Percentiles rank a stretch among this genome's conserved stretches.
Conservation (phyloP, 2,113 vertebrate genomes). For the Corvus cornix region DNA sequence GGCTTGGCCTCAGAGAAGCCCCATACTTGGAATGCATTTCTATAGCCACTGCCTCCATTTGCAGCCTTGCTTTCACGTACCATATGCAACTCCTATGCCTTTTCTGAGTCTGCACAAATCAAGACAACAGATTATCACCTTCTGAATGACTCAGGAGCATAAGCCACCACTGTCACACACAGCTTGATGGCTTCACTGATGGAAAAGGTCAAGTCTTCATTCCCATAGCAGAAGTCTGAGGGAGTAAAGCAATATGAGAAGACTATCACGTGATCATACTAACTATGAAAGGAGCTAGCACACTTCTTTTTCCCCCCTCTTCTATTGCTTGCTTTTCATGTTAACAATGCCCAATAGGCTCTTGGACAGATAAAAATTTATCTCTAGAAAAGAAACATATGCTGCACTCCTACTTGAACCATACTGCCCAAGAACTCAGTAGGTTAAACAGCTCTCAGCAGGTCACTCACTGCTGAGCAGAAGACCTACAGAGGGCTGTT, state of each 20-base stretch:
- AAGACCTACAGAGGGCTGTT: neutral
- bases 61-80: neutral
- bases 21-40: neutral
- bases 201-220: slow-evolving; percentile 93
- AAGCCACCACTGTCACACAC: slow-evolving; percentile 95
- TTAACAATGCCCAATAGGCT: neutral
- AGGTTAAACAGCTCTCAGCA: neutral
- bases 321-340: neutral
- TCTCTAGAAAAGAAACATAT: neutral
- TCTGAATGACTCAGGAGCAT: slow-evolving; percentile 95
- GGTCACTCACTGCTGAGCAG: neutral
- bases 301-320: neutral
- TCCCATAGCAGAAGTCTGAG: slow-evolving; percentile 97
- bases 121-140: slow-evolving; percentile 75
- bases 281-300: neutral
- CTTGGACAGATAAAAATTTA: neutral
- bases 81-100: neutral
- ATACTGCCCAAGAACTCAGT: neutral
- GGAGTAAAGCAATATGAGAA: neutral
- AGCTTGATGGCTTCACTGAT: slow-evolving; percentile 97
- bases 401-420: neutral
- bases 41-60: neutral
- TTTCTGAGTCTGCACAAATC: neutral
- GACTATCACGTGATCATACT: neutral
- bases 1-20: neutral